These are phyloP conservation scores for Drosophila murphyi DNA, from an alignment of 1,140 invertebrate genomes.

Conservation along the genomic window DNA sequence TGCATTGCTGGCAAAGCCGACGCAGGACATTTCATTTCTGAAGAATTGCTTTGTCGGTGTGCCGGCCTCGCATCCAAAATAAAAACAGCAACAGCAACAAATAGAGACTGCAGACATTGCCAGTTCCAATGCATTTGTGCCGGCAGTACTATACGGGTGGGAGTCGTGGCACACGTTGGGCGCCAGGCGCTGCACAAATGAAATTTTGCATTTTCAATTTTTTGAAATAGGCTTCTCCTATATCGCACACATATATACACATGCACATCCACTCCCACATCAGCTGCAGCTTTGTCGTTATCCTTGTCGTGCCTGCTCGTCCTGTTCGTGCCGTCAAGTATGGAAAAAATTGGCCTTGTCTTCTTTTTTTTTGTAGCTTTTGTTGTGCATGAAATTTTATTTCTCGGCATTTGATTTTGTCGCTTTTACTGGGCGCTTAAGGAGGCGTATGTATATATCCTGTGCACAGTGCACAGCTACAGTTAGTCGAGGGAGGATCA, in stretches of 20 bases:
- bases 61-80: conserved; percentile 52
- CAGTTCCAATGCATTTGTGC: conserved; percentile 56
- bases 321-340: conserved; percentile 29
- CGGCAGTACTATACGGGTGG: conserved; percentile 20
- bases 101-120: conserved; percentile 30
- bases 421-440: conserved; percentile 44
- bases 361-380: conserved; percentile 55
- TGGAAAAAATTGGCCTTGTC: conserved; percentile 60
- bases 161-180: conserved; percentile 22
- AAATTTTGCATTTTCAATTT: conserved; percentile 84
- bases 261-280: not conserved
- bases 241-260: conserved; percentile 23
- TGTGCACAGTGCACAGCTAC: conserved; percentile 46
- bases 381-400: conserved; percentile 68
- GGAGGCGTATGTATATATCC: conserved; percentile 33
- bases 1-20: conserved; percentile 60
- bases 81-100: conserved; percentile 40
- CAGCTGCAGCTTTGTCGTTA: conserved; percentile 29
- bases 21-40: conserved; percentile 81
- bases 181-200: conserved; percentile 70
- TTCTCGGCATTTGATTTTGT: conserved; percentile 81
- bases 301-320: conserved; percentile 32
- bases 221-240: conserved; percentile 81
- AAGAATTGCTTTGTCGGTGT: conserved; percentile 78
- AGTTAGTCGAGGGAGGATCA: conserved; percentile 32